Percentiles rank a stretch among this genome's conserved stretches.
phyloP scores from a whole-genome alignment of 2,888 invertebrate genomes.

The Cephus sareptanus region DNA sequence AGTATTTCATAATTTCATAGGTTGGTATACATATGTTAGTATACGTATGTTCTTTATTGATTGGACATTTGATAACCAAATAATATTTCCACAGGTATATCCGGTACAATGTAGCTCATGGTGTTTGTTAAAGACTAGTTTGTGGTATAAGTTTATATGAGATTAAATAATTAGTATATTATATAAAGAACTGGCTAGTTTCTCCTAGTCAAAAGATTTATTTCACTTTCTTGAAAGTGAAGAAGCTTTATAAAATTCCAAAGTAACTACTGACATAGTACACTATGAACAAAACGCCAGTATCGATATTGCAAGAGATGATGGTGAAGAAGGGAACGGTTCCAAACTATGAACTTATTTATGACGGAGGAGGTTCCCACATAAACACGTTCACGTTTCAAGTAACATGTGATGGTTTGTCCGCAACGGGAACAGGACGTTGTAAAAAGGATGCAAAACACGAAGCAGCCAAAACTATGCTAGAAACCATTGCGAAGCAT shows the following conservation, averaged over 20 bases:
- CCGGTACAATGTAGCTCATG: neutral
- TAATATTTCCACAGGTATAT: neutral
- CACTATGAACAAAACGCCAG: slow-evolving; percentile 70
- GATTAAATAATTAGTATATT: neutral
- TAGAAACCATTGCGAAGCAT: slow-evolving; percentile 52
- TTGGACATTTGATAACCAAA: neutral
- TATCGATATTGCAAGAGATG: slow-evolving; percentile 76
- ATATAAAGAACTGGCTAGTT: neutral
- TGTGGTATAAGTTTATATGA: neutral
- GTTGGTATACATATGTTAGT: neutral
- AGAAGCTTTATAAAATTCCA: neutral
- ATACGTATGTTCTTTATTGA: neutral
- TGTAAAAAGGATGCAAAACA: slow-evolving; percentile 67
- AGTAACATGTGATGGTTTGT: slow-evolving; percentile 54
- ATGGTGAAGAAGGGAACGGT: slow-evolving; percentile 68
- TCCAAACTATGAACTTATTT: slow-evolving; percentile 69
- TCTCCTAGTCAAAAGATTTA: neutral
- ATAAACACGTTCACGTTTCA: slow-evolving; percentile 61
- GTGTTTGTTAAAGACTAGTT: neutral
- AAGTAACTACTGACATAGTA: neutral
- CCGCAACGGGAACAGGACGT: slow-evolving; percentile 57
- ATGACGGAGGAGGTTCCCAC: slow-evolving; percentile 61
- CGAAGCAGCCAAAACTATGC: slow-evolving; percentile 60
- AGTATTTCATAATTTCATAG: neutral
- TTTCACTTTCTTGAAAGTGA: neutral